Conservation (phyloP, 2,797 vertebrate species). For the Capromys pilorides region DNA sequence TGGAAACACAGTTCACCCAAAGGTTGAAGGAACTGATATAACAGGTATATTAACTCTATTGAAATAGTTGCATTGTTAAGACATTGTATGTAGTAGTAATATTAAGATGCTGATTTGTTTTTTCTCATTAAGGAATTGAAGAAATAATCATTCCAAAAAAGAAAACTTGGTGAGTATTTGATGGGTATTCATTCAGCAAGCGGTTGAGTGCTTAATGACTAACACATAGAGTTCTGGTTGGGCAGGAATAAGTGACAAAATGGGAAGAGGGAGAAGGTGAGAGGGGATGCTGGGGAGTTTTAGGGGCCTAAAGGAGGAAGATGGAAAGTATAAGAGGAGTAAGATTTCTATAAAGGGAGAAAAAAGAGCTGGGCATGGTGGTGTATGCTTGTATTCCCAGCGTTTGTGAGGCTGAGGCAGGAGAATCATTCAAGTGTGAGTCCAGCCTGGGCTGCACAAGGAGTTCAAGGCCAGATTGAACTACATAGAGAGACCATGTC, state of each 20-base stretch:
- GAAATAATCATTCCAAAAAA: constrained; percentile 91
- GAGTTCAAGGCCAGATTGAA: too few relatives aligned
- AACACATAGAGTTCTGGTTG: neutral
- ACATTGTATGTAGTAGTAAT: neutral
- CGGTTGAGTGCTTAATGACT: neutral
- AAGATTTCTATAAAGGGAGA: neutral
- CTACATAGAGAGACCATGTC: neutral
- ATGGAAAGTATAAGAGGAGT: neutral
- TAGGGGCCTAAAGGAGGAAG: neutral
- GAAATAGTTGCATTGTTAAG: neutral
- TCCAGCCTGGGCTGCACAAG: too few relatives aligned
- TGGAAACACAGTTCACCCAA: constrained; percentile 81
- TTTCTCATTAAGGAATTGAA: constrained; percentile 77
- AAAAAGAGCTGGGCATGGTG: neutral
- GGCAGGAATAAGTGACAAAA: neutral
- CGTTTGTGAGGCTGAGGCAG: neutral
- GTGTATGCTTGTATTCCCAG: neutral
- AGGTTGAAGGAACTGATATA: constrained; percentile 77
- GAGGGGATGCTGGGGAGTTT: neutral
- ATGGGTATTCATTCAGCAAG: constrained; percentile 41
- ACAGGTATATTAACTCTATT: constrained; percentile 84
- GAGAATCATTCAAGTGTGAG: too few relatives aligned
- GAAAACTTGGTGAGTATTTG: constrained; percentile 92
- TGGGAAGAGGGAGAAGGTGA: neutral
- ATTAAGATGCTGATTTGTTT: neutral